phyloP scores from a whole-genome alignment of 2,888 invertebrate genomes.

The Drosophila testacea region DNA sequence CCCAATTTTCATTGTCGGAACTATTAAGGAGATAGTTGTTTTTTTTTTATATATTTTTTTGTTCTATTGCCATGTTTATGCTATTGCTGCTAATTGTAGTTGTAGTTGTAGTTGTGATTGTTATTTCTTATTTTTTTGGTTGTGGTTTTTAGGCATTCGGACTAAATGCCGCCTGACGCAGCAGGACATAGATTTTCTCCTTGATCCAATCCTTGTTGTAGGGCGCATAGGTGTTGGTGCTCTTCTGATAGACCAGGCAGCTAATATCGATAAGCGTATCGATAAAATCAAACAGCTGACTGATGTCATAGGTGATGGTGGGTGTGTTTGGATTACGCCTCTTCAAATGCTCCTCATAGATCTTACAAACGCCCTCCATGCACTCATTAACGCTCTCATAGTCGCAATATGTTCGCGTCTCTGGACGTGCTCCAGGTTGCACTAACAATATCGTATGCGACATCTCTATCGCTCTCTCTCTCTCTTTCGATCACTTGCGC shows the following conservation, averaged over 20 bases:
- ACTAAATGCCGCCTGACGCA: constrained; percentile 94
- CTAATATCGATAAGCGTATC: constrained; percentile 98
- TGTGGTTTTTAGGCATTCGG: constrained; percentile 62
- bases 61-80: constrained; percentile 7
- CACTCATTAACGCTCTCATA: constrained; percentile 99
- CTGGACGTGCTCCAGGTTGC: constrained; percentile 96
- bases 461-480: constrained; percentile 83
- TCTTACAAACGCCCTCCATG: constrained; percentile 99
- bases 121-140: constrained; percentile 7
- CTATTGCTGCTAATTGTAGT: constrained; percentile 1
- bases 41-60: neutral
- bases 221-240: constrained; percentile 97
- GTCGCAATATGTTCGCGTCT: constrained; percentile 98
- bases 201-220: constrained; percentile 99
- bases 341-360: constrained; percentile 99
- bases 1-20: neutral
- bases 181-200: constrained; percentile 97
- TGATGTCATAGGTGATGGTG: constrained; percentile 99
- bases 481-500: neutral
- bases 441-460: constrained; percentile 98
- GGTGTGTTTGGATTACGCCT: constrained; percentile 97
- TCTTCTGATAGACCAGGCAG: constrained; percentile 98
- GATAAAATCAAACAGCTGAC: constrained; percentile 98
- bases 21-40: neutral
- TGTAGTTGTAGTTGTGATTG: constrained; percentile 6